Evolutionary conservation across 2,113 vertebrate species (phyloP), one percentile per base, ranked within the genome.

Genomic region (Patagioenas fasciata): DNA sequence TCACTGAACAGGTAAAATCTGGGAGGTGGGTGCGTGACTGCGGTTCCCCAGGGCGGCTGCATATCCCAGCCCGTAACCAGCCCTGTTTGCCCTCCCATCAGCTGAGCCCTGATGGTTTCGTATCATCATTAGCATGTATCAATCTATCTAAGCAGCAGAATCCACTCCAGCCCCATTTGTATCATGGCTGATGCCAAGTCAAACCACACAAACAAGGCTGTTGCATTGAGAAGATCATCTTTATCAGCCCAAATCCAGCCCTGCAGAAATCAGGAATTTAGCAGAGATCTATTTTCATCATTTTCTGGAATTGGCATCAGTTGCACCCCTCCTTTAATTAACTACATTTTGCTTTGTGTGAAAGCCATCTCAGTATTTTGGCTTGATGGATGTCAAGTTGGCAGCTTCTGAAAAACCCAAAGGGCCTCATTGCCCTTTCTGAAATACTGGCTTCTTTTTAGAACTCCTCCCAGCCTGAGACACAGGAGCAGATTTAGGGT

Each of bases 271-370:
- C 29, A 71, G 93, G 80, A 80, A 18, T 14, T 60, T 91, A 91
- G 77, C 38, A 84, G 92, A 92, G 48, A 24, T 78, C 77, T 95
- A 38, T 93, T 95, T 95, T 87, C 61, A 61, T 79, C 56, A 10
- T 96, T 83, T 95, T 62, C 88, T 78, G 38, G 60, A 65, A 29
- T 10, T 95, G 88, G 88, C 86, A 89, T 44, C 42, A 36, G 78
- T 67, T 93, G 51, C 69, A 74, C 20, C 38, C 67, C 64, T 91
- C 60, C 54, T 94, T 89, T 95, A 95, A 95, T 95, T 92, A 95
- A 64, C 88, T 92, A 14, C 80, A 67, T 6, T 3, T 71, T 95
- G 64, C 60, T 86, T 93, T 91, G 72, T 47, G 19, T 81, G 80
- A 72, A 84, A 92, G 86, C 66, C 84, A 80, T 91, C 91, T 82